Evolutionary conservation across 2,888 invertebrate species (phyloP), one percentile per base, ranked within the genome.

Genomic region (Allolobophora icterica): DNA sequence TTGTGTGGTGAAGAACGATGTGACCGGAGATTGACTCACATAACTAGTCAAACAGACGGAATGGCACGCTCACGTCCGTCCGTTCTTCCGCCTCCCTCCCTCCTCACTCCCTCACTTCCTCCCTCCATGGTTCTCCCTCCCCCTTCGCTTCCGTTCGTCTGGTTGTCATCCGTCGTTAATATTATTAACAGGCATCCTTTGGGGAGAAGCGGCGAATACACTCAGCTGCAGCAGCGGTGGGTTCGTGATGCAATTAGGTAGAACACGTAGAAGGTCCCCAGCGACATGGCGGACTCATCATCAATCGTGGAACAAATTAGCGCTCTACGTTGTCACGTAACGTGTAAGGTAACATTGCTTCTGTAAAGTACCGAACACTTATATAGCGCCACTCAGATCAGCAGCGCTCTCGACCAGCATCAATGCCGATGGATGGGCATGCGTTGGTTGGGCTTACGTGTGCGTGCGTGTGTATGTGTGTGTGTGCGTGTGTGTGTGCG

Each of bases 401-500:
- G n/a, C n/a, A n/a, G n/a, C n/a, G n/a, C n/a, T n/a, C n/a, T n/a
- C n/a, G n/a, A n/a, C n/a, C n/a, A n/a, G n/a, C n/a, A n/a, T n/a
- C n/a, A n/a, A n/a, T n/a, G 6, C 24, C 8, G 42, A 17, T 42
- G 42, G 17, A 42, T 42, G 42, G 42, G 17, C 5, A 42, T 42
- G 8, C 42, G 42, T 42, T 42, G 15, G 42, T 17, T 91, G 38
- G 38, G 8, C 38, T 5, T 38, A 38, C 38, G 34, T 24, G n/a
- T 33, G 30, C 52, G 58, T 34, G 71, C 34, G 89, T 91, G 71
- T 89, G 89, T 33, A 8, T 8, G 38, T 91, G 34, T 24, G n/a
- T 33, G 35, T 89, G 58, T 34, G 71, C 24, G 89, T 91, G 71
- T 89, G 89, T 33, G 38, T 91, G 34, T 24, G n/a, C 8, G 35